Base-by-base conservation (phyloP, 2,888 invertebrate species). In the Cataglyphis livida region DNA sequence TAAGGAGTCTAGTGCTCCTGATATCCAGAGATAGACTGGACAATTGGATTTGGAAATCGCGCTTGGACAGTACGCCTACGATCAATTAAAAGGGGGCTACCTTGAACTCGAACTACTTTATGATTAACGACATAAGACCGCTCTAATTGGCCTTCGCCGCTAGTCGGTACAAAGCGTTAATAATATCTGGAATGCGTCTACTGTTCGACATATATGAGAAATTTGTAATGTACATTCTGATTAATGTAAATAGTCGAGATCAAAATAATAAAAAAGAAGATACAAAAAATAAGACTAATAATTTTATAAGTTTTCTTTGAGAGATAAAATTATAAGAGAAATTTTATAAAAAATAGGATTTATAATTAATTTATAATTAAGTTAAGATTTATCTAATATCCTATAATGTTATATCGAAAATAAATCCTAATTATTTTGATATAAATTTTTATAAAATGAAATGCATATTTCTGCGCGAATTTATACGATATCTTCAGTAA, bases 41-140 rank as follows among this genome's bases (percentile, higher is more conserved):
- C 84, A 86, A 86, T 83, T 82, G 82, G 79, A 87, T 88, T 85
- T 88, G 82, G 75, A 85, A 86, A 88, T 86, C 81, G 75, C 71
- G 54, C 81, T 35, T 35, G 62, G n/a, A 51, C 79, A 87, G 85
- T 79, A 84, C 89, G 74, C 89, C 87, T 82, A 87, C 86, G 81
- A 82, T 71, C 74, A 84, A 75, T 65, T 65, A 41, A 73, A 32
- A 70, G 71, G 44, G 38, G 38, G 61, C 44, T 66, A 85, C 89
- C 89, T 88, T 89, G 89, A 89, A 87, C 88, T 85, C 86, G 57
- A 57, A 10, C 65, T 64, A 38, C 83, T 61, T 57, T 85, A 86
- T 73, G 84, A 88, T 85, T 82, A 87, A 87, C 79, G 84, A 82
- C 75, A 59, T 66, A 64, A 79, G 65, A 71, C 59, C 85, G 32